Evolutionary conservation across 2,113 vertebrate species (phyloP), one percentile per base, ranked within the genome.

Genomic region (Hippocampus guttulatus): DNA sequence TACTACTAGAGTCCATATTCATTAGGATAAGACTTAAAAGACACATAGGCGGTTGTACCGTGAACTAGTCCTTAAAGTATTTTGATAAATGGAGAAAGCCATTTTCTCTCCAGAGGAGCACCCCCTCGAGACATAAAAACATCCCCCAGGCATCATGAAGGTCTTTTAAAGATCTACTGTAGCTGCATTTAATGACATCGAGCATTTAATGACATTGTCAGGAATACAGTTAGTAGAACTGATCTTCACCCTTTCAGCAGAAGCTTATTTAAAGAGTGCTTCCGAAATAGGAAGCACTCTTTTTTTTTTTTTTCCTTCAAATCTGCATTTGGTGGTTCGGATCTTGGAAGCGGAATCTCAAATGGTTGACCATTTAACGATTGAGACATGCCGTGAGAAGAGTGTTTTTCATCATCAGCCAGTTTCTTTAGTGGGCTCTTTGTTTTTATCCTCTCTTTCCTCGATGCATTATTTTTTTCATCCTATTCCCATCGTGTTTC

Each of bases 341-440:
- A 47, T 76, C 66, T 62, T 64, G 63, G 23, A 71, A 66, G 70
- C 64, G 51, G 69, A 63, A n/a, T 77, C 78, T 76, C 69, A 55
- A 75, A 73, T 64, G 73, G 75, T 64, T 30, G 25, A 49, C 64
- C 64, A 25, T 52, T 76, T 71, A 12, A 38, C 10, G 69, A 79
- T 60, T 45, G 74, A 71, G 60, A 69, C 81, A 58, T 69, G 65
- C 69, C 71, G 75, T 27, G 71, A 76, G 58, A 71, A 47, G 54
- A 80, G 72, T 64, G 70, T 73, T 75, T 76, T 75, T 27, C 25
- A 27, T n/a, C 77, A 78, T 82, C 74, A 73, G 75, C 77, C 73
- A 65, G 38, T 23, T 67, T 73, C 65, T 51, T 78, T 49, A 58
- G 63, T 64, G 55, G 64, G 69, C 49, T 61, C 52, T 67, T 67